Base-by-base conservation (phyloP, 2,797 vertebrate genomes). In the Cephalopachus bancanus region DNA sequence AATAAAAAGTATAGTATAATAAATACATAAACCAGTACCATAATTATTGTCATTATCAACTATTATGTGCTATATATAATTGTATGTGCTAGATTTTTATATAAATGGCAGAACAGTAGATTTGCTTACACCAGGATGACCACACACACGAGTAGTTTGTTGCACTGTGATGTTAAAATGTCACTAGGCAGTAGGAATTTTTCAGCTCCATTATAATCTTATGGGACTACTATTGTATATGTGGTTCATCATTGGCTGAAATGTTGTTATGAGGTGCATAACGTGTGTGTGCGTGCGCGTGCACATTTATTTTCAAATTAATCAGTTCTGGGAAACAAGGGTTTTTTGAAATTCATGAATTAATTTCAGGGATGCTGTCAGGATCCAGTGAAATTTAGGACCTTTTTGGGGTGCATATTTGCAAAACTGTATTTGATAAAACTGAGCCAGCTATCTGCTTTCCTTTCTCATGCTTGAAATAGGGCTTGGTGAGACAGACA, bases 301-400 rank as follows among this genome's bases (percentile, higher is more conserved):
- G 55, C n/a, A 10, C n/a, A 7, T 76, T 1, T 76, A 3, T 76
- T 5, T 10, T 33, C 16, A 69, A 51, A 88, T 91, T 83, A 91
- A 91, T 78, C 2, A 12, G n/a, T 12, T 95, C 24, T 86, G 10
- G 19, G 87, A 88, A 83, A 57, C 30, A 93, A 83, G 33, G 4
- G 9, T 74, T 92, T 94, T 93, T 9, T 94, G n/a, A 93, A 87
- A 83, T 87, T 90, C 76, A 93, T 80, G 28, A 91, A 83, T 83
- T 93, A 60, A 74, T 64, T n/a, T 79, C 57, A 91, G 37, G 22
- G 90, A 90, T 60, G 3, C 37, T 86, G 8, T 86, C 51, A 64
- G 57, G 17, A 59, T 83, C 71, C 65, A 22, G 79, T 91, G 78
- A 85, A 74, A 85, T 74, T 24, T 22, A 37, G 49, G 19, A 15